phyloP scores from a whole-genome alignment of 2,113 vertebrate genomes.

The Opisthocomus hoazin region DNA sequence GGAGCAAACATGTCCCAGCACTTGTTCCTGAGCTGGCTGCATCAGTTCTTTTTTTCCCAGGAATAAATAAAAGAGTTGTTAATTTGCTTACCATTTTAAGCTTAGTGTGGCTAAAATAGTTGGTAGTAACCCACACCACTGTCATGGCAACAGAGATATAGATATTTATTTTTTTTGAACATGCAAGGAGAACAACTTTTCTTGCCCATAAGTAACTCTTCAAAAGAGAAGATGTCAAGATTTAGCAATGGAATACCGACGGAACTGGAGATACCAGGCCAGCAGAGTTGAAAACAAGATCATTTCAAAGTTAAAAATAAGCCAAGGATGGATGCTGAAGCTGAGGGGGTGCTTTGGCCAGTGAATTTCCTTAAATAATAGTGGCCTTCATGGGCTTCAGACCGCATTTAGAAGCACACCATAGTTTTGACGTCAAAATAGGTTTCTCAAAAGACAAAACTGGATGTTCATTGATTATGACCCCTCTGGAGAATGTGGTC shows the following conservation, averaged over 20 bases:
- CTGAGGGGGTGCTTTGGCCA: background rate
- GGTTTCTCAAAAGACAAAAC: background rate
- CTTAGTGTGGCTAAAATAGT: background rate
- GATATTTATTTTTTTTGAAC: background rate
- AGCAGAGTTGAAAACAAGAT: background rate
- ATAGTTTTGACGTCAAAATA: background rate
- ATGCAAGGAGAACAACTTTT: background rate
- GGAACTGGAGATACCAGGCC: background rate
- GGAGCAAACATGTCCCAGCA: background rate
- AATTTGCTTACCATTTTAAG: conserved; percentile 9
- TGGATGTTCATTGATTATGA: background rate
- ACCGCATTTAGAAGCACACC: background rate
- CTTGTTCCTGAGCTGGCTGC: background rate
- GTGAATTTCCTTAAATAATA: background rate
- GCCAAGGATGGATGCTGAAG: background rate
- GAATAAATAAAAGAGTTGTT: background rate
- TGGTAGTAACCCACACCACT: background rate
- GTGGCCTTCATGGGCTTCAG: background rate
- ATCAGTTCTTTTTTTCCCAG: background rate
- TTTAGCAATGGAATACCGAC: background rate
- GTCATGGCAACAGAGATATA: background rate
- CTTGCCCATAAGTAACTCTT: background rate
- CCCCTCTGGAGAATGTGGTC: background rate
- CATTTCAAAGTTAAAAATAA: background rate
- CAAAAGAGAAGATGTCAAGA: background rate